phyloP scores from a whole-genome alignment of 2,113 vertebrate species.

The Mormyrus lacerda region DNA sequence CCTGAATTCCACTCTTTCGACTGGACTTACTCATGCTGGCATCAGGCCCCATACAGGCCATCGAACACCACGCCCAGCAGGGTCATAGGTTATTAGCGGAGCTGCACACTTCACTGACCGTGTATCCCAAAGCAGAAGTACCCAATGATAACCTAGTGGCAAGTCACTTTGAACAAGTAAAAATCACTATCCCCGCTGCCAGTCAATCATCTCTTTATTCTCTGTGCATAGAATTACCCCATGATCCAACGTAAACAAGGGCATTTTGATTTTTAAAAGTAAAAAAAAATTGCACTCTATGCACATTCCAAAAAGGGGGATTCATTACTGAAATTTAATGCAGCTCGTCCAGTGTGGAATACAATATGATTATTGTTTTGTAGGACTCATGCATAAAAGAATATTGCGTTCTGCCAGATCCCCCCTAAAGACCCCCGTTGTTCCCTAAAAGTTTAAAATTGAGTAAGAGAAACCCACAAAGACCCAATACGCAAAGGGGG shows the following conservation, averaged over 20 bases:
- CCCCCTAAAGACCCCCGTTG: neutral
- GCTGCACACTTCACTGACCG: neutral
- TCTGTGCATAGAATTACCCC: neutral
- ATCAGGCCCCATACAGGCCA: neutral
- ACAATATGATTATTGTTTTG: neutral
- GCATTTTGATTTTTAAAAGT: neutral
- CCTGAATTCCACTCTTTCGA: neutral
- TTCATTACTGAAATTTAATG: conserved; percentile 6
- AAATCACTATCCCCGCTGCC: neutral
- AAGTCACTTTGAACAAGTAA: neutral
- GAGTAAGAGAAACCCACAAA: neutral
- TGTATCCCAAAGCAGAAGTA: neutral
- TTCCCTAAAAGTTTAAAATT: neutral
- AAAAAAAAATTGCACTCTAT: neutral
- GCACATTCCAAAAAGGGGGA: neutral
- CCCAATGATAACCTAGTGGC: neutral
- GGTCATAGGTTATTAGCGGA: neutral
- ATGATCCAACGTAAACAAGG: neutral
- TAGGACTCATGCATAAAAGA: conserved; percentile 1
- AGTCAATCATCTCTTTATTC: neutral
- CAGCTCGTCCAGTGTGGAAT: neutral
- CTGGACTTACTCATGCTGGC: neutral
- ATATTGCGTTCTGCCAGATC: neutral
- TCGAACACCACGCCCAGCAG: neutral
- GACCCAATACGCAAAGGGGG: neutral